Base-by-base conservation (phyloP, 2,888 invertebrate genomes). In the Nomada ferruginata region DNA sequence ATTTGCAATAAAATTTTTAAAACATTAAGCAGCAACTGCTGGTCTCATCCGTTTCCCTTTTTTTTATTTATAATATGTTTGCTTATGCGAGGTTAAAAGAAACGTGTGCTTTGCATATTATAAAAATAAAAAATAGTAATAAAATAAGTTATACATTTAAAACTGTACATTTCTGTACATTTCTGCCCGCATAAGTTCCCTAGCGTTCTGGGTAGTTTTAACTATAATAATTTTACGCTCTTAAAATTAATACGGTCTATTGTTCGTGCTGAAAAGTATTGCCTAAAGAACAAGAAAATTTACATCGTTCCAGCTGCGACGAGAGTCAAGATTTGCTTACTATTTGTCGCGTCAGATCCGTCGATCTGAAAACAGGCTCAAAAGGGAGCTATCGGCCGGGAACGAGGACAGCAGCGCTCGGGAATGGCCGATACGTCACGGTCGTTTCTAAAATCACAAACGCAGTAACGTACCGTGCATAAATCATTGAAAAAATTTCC, bases 1-100 rank as follows among this genome's bases (percentile, higher is more conserved):
- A 78, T 87, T 88, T 86, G 57, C 77, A 90, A 88, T 90, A 89
- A 90, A 89, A 83, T 81, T 4, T 70, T 64, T 44, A 7, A 23
- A 55, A 23, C 36, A 60, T 36, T 10, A 36, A 47, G 15, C 20
- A 50, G 18, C 23, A 61, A 36, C n/a, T 20, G 44, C n/a, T 36
- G 36, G 7, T 36, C 2, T 36, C 18, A 65, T 65, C 23, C 59
- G 20, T 69, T 53, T 7, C 36, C 7, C 10, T 20, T 20, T 13
- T 11, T 11, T 13, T 53, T 9, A 5, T 47, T 11, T 26, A 10
- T 3, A n/a, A 20, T 2, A 44, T n/a, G 20, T 20, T 20, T 20
- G 47, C 2, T 64, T 42, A 42, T 23, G 15, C 18, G 5, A 20
- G 29, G 13, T 44, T 47, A 13, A 13, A 36, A n/a, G 44, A n/a